Percentiles rank a stretch among this genome's conserved stretches.
Evolutionary conservation across 2,797 vertebrate genomes (phyloP).

Genomic region (Sylvilagus floridanus): DNA sequence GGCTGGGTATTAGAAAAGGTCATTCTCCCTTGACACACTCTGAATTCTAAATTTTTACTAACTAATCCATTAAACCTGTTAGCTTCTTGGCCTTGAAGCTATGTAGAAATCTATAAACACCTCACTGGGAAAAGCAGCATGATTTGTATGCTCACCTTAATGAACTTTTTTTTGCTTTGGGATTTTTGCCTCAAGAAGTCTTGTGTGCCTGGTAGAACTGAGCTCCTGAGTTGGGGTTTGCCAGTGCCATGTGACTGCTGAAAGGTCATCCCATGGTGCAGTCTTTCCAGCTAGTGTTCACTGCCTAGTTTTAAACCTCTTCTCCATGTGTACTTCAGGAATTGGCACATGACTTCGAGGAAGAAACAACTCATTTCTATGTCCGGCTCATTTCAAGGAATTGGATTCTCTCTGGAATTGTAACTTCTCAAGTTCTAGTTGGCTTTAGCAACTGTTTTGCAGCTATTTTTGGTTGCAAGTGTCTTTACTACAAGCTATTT

Average conservation of each 20-base stretch:
- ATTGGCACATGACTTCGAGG: not conserved
- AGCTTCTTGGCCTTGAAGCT: not conserved
- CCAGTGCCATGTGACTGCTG: not conserved
- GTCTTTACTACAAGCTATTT: not conserved
- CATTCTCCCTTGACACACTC: not conserved
- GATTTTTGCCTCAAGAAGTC: not conserved
- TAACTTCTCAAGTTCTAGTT: not conserved
- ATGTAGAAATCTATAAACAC: not conserved
- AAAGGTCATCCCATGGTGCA: not conserved
- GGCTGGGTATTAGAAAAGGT: not conserved
- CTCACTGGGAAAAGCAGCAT: not conserved
- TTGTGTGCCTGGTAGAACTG: not conserved
- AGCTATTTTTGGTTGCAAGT: not conserved
- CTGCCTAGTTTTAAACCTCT: not conserved
- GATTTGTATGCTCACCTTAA: not conserved
- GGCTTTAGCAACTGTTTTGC: not conserved
- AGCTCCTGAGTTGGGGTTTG: not conserved
- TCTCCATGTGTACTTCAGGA: not conserved
- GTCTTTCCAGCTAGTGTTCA: not conserved
- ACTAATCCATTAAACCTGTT: not conserved
- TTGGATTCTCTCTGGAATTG: not conserved
- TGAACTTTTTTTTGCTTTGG: not conserved
- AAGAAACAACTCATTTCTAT: not conserved
- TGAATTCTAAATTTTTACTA: not conserved
- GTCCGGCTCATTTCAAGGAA: not conserved